Evolutionary conservation across 2,113 vertebrate species (phyloP), one percentile per base, ranked within the genome.

Genomic region (Capreolus pygargus): DNA sequence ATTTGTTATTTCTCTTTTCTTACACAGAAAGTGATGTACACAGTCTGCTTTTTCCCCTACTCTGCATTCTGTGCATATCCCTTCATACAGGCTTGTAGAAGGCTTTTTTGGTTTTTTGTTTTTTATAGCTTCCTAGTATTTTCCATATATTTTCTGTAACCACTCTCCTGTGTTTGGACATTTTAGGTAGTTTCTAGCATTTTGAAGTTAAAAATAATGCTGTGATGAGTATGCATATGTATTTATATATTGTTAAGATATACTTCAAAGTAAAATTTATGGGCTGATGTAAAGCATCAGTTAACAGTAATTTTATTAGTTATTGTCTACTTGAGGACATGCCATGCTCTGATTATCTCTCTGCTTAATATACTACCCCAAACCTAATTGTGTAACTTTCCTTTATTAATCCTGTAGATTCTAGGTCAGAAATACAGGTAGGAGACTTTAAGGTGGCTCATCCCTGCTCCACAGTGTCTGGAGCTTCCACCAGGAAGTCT

Each of bases 151-250:
- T 21, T 39, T 55, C 47, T 60, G 45, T 3, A 92, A 1, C 14
- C n/a, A 50, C 15, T 47, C 1, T 84, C 36, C 47, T 89, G 0
- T 36, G 15, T 92, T 83, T 55, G 64, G 60, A 91, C 16, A 39
- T 92, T 86, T 86, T 45, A 70, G 67, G n/a, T 64, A 67, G 36
- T 36, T 86, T 84, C 57, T 28, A 78, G 60, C 28, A 70, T 86
- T 91, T 74, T 81, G 67, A 82, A 78, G 76, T 96, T 91, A 45
- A 21, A 90, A 74, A 27, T 93, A 84, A 82, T 86, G 86, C 78
- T 47, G 11, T 19, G 64, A 0, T 36, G 36, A 92, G 57, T 61
- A 67, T 92, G 19, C 2, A 9, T 84, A 21, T 12, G 11, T 92
- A 58, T 84, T 74, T 95, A 67, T 70, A 23, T 91, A n/a, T 57